These are phyloP conservation scores for Saimiri boliviensis DNA, from an alignment of 2,113 vertebrate species.

Conservation along the genomic window DNA sequence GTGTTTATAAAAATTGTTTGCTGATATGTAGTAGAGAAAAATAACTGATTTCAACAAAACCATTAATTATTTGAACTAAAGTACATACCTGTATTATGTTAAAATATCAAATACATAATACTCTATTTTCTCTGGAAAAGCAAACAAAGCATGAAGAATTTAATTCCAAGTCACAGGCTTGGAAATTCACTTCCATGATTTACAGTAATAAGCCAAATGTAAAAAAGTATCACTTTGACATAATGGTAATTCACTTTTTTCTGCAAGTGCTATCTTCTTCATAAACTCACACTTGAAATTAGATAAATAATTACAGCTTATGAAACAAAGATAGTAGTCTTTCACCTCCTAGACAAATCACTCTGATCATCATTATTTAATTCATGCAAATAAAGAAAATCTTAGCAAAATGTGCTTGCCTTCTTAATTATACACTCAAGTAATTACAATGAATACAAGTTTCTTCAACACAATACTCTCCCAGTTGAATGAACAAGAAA, in stretches of 20 bases:
- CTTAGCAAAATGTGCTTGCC: background rate
- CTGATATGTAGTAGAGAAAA: background rate
- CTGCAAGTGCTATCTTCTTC: background rate
- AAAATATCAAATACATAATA: constrained; percentile 46
- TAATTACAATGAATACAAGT: constrained; percentile 12
- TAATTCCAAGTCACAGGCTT: constrained; percentile 33
- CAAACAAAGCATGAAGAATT: constrained; percentile 57
- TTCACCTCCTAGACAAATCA: background rate
- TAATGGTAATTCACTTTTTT: background rate
- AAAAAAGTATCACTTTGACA: background rate
- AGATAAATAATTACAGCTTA: background rate
- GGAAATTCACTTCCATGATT: constrained; percentile 14
- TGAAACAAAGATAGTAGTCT: background rate
- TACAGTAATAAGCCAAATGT: background rate
- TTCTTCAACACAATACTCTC: background rate
- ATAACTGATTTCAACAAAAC: background rate
- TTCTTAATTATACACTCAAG: constrained; percentile 29
- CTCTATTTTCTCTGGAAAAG: constrained; percentile 60
- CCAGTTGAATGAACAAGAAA: background rate
- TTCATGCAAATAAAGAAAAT: constrained; percentile 46
- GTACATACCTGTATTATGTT: constrained; percentile 69
- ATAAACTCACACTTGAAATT: background rate
- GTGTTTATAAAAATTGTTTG: constrained; percentile 20
- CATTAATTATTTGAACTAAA: constrained; percentile 9
- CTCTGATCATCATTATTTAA: background rate